Evolutionary conservation across 2,888 invertebrate genomes (phyloP).

Genomic region (Lycaena phlaeas): DNA sequence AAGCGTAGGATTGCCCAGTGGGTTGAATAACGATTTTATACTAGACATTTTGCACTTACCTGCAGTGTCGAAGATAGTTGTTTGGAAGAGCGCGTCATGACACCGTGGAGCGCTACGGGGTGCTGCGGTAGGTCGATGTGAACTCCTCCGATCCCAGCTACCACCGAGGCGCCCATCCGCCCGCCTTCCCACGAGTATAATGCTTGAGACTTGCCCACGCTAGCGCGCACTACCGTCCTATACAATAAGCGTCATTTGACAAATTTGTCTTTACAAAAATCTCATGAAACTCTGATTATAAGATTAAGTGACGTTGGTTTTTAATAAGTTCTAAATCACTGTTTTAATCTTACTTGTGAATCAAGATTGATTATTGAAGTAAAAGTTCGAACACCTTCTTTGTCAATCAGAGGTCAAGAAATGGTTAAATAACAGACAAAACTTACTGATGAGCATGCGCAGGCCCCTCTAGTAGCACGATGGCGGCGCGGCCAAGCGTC

Average conservation of each 20-base stretch:
- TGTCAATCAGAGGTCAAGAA: too few relatives aligned
- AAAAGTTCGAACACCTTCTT: too few relatives aligned
- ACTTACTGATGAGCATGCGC: conserved; percentile 88
- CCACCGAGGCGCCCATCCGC: conserved; percentile 83
- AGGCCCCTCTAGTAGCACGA: conserved; percentile 91
- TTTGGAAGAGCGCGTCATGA: conserved; percentile 96
- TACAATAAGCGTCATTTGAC: conserved; percentile 11
- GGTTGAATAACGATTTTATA: background rate
- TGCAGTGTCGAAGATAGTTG: conserved; percentile 94
- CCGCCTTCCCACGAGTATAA: conserved; percentile 88
- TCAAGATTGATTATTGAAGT: too few relatives aligned
- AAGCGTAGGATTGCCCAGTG: too few relatives aligned
- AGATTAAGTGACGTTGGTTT: too few relatives aligned
- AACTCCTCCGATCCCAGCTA: conserved; percentile 90
- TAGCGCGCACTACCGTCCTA: conserved; percentile 94
- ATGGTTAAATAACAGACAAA: too few relatives aligned
- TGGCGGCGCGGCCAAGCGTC: conserved; percentile 93
- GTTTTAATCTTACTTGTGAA: too few relatives aligned
- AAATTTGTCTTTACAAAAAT: too few relatives aligned
- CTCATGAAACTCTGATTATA: too few relatives aligned
- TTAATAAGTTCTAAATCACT: too few relatives aligned
- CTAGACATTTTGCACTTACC: conserved; percentile 40
- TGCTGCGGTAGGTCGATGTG: conserved; percentile 98
- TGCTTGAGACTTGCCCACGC: conserved; percentile 93
- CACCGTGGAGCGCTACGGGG: conserved; percentile 97